phyloP scores from a whole-genome alignment of 2,797 vertebrate species.

The Myiotriccus ornatus region DNA sequence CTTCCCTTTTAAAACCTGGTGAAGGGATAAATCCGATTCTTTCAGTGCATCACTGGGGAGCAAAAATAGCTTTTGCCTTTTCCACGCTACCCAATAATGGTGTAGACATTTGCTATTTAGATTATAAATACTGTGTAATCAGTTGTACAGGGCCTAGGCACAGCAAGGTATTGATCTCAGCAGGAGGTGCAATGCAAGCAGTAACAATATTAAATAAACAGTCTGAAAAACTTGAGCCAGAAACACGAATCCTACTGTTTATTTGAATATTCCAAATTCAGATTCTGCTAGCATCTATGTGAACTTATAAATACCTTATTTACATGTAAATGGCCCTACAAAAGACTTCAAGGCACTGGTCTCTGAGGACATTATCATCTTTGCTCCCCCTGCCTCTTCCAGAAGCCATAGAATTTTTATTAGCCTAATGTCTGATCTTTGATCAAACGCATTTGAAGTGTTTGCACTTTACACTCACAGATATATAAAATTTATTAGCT shows the following conservation, averaged over 20 bases:
- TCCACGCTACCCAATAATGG: background rate
- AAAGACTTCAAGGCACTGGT: constrained; percentile 28
- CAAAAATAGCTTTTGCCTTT: background rate
- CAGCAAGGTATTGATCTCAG: background rate
- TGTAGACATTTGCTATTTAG: background rate
- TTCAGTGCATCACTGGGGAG: background rate
- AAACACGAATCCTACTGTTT: background rate
- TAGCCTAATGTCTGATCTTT: constrained; percentile 62
- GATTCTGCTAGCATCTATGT: constrained; percentile 20
- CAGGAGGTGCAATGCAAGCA: background rate
- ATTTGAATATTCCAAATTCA: constrained; percentile 51
- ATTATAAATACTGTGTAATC: background rate
- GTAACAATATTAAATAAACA: background rate
- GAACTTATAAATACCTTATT: constrained; percentile 56
- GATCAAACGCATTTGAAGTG: constrained; percentile 73
- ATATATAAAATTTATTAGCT: constrained; percentile 69
- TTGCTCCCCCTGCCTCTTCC: background rate
- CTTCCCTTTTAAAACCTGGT: background rate
- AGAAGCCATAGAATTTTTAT: constrained; percentile 67
- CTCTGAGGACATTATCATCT: constrained; percentile 6
- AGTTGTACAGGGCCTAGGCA: background rate
- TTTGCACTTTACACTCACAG: constrained; percentile 55
- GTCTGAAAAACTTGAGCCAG: constrained; percentile 13
- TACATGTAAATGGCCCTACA: constrained; percentile 55
- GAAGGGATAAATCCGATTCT: background rate